phyloP scores from a whole-genome alignment of 2,888 invertebrate species.

The Antheraea yamamai region DNA sequence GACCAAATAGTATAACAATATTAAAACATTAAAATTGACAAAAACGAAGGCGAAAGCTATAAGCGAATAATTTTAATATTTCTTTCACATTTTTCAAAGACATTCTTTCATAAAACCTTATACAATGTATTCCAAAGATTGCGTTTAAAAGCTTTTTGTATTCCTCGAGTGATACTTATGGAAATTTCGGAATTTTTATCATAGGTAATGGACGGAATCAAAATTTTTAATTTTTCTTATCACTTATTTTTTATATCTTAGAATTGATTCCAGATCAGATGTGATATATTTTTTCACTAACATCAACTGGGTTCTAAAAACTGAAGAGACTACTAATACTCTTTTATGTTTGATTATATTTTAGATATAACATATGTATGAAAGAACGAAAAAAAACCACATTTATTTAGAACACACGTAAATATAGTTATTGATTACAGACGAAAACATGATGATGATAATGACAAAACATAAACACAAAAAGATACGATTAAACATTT shows the following conservation, averaged over 20 bases:
- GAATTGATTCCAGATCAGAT: background rate
- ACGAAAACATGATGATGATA: too few species aligned
- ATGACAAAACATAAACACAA: too few species aligned
- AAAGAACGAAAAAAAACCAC: too few species aligned
- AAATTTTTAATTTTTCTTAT: background rate
- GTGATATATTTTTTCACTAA: too few species aligned
- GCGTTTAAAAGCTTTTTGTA: background rate
- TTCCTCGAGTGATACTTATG: background rate
- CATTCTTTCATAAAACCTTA: conserved; percentile 3
- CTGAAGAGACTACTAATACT: too few species aligned
- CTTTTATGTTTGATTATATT: too few species aligned
- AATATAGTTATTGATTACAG: too few species aligned
- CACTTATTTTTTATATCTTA: background rate
- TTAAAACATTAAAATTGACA: background rate
- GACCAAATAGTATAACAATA: background rate
- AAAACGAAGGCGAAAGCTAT: background rate
- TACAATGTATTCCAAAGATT: background rate
- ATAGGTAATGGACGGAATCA: background rate
- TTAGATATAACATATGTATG: too few species aligned
- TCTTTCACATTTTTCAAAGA: conserved; percentile 13
- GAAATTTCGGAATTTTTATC: background rate
- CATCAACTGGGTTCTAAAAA: too few species aligned
- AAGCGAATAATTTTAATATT: background rate
- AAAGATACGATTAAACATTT: too few species aligned
- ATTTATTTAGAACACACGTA: too few species aligned